Evolutionary conservation across 2,797 vertebrate species (phyloP).

Genomic region (Pygocentrus nattereri): DNA sequence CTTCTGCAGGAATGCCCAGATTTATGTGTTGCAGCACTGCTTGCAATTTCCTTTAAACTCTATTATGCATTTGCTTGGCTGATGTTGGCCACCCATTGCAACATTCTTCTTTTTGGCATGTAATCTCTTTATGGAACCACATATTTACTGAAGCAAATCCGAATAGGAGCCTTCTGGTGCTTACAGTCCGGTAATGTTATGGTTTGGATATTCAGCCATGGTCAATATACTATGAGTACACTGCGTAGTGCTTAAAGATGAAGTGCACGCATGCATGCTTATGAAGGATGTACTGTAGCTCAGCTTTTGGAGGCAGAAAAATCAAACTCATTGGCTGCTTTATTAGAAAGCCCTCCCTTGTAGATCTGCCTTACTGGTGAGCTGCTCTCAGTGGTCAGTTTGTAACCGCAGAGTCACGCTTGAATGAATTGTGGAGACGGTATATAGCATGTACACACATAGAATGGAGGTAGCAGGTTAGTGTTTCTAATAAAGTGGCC

Average conservation of each 20-base stretch:
- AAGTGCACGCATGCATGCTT: constrained; percentile 16
- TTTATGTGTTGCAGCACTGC: constrained; percentile 41
- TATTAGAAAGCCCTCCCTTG: background rate
- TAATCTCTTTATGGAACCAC: constrained; percentile 38
- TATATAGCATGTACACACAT: too few relatives aligned
- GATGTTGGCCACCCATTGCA: constrained; percentile 37
- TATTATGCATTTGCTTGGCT: constrained; percentile 30
- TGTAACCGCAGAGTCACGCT: too few relatives aligned
- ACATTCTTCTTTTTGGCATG: constrained; percentile 37
- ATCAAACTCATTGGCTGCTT: background rate
- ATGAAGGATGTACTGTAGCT: background rate
- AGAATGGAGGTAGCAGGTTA: background rate
- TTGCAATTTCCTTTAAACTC: constrained; percentile 43
- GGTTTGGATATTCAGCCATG: constrained; percentile 33
- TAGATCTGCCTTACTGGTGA: background rate
- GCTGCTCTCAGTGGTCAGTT: too few relatives aligned
- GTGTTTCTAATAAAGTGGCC: background rate
- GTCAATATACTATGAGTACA: constrained; percentile 26
- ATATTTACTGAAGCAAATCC: constrained; percentile 39
- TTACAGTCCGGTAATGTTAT: constrained; percentile 25
- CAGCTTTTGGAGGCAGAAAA: background rate
- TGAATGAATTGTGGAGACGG: too few relatives aligned
- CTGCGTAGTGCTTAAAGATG: constrained; percentile 14
- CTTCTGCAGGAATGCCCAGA: constrained; percentile 13
- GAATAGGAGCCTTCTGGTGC: constrained; percentile 17